A percentile compares a stretch with the other conserved stretches of the same genome.
Evolutionary conservation across 2,797 vertebrate species (phyloP).

Genomic region (Pelobates cultripes): DNA sequence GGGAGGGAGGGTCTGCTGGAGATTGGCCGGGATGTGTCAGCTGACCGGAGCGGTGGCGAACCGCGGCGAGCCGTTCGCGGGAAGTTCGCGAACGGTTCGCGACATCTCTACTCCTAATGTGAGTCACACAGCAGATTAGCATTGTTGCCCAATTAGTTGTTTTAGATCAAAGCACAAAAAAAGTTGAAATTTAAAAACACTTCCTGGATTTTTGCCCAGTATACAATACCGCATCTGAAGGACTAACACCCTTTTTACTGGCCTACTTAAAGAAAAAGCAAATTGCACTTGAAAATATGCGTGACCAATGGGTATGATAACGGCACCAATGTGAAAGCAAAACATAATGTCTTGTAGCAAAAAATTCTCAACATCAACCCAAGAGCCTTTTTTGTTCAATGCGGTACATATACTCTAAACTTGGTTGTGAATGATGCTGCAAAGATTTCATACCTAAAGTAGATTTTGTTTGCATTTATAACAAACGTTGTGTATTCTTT

Average conservation of each 20-base stretch:
- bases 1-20: no score
- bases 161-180: not conserved
- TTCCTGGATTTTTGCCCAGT: conserved; percentile 5
- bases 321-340: not conserved
- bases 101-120: no score
- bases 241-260: no score
- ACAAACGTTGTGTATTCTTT: not conserved
- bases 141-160: not conserved
- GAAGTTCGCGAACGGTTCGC: no score
- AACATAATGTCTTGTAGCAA: not conserved
- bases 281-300: not conserved
- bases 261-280: not conserved
- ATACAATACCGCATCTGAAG: not conserved
- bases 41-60: no score
- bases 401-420: not conserved
- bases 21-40: no score
- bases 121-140: not conserved
- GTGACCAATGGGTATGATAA: not conserved
- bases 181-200: not conserved
- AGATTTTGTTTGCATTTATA: not conserved
- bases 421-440: conserved; percentile 1
- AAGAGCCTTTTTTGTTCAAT: not conserved
- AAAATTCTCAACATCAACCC: no score
- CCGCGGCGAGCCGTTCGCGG: no score
- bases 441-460: not conserved